Evolutionary conservation across 2,888 invertebrate species (phyloP).

Genomic region (Erebia aethiops): DNA sequence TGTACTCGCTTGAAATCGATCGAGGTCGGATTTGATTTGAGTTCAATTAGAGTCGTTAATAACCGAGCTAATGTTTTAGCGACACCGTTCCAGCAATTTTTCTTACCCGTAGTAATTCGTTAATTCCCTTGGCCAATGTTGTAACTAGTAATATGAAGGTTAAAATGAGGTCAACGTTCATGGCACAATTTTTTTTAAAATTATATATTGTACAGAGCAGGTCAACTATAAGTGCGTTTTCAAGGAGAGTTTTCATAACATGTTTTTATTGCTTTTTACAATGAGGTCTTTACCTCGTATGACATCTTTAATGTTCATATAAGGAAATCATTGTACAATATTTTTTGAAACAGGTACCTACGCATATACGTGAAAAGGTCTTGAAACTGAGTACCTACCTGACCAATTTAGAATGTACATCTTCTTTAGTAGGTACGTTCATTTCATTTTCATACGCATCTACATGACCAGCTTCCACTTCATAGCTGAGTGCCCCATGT

Average conservation of each 20-base stretch:
- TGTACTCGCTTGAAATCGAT: slow-evolving; percentile 23
- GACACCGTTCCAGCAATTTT: slow-evolving; percentile 24
- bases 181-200: too few species aligned
- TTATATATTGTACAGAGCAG: not conserved
- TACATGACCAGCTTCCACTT: too few species aligned
- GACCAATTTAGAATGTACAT: too few species aligned
- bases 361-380: not conserved
- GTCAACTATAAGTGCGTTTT: not conserved
- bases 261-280: slow-evolving; percentile 8
- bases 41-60: slow-evolving; percentile 31
- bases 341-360: not conserved
- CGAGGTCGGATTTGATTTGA: slow-evolving; percentile 28
- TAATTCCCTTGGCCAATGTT: not conserved
- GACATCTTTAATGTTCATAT: not conserved
- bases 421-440: too few species aligned
- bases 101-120: not conserved
- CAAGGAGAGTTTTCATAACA: slow-evolving; percentile 9
- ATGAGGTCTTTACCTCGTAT: slow-evolving; percentile 1
- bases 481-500: too few species aligned
- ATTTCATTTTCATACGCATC: too few species aligned
- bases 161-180: slow-evolving; percentile 1
- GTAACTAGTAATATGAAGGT: not conserved
- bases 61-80: slow-evolving; percentile 24
- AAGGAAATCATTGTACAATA: not conserved
- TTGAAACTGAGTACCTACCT: not conserved